phyloP scores from a whole-genome alignment of 1,140 invertebrate species.

The Drosophila prosaltans region DNA sequence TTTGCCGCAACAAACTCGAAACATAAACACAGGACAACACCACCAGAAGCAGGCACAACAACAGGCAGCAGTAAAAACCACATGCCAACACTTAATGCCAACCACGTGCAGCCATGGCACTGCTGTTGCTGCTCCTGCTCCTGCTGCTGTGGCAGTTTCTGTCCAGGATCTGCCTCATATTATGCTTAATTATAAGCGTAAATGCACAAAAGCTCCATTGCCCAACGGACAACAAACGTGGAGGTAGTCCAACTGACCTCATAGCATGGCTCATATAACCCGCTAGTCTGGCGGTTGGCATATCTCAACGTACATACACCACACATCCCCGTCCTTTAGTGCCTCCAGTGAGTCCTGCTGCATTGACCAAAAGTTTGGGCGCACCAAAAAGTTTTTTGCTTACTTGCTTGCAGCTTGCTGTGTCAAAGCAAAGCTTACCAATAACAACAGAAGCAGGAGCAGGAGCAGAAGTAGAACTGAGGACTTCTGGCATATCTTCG shows the following conservation, averaged over 20 bases:
- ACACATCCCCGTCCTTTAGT: constrained; percentile 5
- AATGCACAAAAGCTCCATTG: constrained; percentile 53
- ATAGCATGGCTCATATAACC: constrained; percentile 40
- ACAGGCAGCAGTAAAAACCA: constrained; percentile 55
- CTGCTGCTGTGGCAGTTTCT: constrained; percentile 34
- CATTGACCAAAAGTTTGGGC: constrained; percentile 60
- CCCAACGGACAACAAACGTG: constrained; percentile 40
- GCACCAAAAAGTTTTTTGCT: constrained; percentile 52
- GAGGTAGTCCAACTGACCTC: constrained; percentile 31
- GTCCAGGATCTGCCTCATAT: constrained; percentile 52
- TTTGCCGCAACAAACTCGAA: constrained; percentile 44
- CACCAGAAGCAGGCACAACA: not conserved
- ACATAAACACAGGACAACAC: constrained; percentile 43
- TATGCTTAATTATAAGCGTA: constrained; percentile 74
- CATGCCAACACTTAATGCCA: constrained; percentile 76
- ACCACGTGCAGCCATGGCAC: constrained; percentile 38
- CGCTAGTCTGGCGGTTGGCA: constrained; percentile 35
- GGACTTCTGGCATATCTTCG: constrained; percentile 54
- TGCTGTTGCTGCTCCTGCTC: not conserved
- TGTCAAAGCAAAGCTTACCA: constrained; percentile 53
- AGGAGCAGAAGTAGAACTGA: constrained; percentile 15
- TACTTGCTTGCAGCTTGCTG: constrained; percentile 53
- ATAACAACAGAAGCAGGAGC: constrained; percentile 30
- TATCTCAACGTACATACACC: constrained; percentile 19
- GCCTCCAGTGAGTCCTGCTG: constrained; percentile 32